Evolutionary conservation across 2,888 invertebrate species (phyloP), one percentile per base, ranked within the genome.

Genomic region (Holacanthella duospinosa): DNA sequence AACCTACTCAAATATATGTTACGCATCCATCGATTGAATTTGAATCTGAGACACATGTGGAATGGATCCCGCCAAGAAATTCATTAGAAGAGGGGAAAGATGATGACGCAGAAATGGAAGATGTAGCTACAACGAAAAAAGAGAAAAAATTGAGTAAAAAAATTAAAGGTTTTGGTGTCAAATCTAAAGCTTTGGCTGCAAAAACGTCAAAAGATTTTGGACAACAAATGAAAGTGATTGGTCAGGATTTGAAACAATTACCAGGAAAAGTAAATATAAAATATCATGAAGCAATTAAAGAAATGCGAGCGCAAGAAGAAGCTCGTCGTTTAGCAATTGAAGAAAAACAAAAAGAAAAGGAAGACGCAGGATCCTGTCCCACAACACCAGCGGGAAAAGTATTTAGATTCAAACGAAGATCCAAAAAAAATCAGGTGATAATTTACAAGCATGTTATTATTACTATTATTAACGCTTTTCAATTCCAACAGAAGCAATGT

Each of bases 271-370:
- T 62, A 1, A 64, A 57, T 27, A 66, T 62, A 19, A 66, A 65
- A 55, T 63, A 48, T 54, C 65, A 68, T 3, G 61, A 66, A 21
- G 64, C 68, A 1, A 64, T 68, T 26, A 68, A 67, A 9, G 70
- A 71, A 61, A 64, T 70, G 1, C 68, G 67, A 55, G 60, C 68
- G 0, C 68, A 69, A 36, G 67, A 68, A 28, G 70, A 66, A 62
- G 69, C 69, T 21, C 62, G 65, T 2, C 29, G 61, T 27, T 55
- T 57, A 19, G 48, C 54, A 6, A 59, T 60, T 25, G 76, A 61
- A 80, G 80, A 62, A 79, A 80, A 73, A 78, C 80, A 55, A 80
- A 83, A 21, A 48, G 71, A 64, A 43, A 59, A 36, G 36, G 67
- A 54, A 65, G 74, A 68, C 53, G 12, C 70, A 60, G 6, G 74